phyloP scores from a whole-genome alignment of 2,888 invertebrate genomes.

The Hemicrepidius hirtus region DNA sequence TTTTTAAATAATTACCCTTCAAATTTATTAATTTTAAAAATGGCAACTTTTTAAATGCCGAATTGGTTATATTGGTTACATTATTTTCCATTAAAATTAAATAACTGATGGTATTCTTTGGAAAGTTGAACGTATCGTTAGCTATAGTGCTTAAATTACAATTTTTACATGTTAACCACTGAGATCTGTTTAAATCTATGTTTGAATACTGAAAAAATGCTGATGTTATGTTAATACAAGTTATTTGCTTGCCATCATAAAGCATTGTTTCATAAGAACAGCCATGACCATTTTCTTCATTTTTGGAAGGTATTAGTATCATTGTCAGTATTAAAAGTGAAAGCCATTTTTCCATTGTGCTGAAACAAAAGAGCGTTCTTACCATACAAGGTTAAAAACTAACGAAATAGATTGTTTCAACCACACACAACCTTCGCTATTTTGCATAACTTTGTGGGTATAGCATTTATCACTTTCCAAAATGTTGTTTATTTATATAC shows the following conservation, averaged over 20 bases:
- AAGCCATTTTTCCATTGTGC: slow-evolving; percentile 67
- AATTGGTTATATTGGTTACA: slow-evolving; percentile 61
- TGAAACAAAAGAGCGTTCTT: slow-evolving; percentile 42
- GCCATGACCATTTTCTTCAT: slow-evolving; percentile 56
- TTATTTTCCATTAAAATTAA: slow-evolving; percentile 64
- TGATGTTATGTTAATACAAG: slow-evolving; percentile 65
- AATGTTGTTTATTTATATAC: too few species aligned
- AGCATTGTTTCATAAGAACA: slow-evolving; percentile 61
- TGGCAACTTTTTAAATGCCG: slow-evolving; percentile 64
- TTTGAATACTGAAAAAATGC: slow-evolving; percentile 64
- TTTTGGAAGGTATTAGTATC: slow-evolving; percentile 54
- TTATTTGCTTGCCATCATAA: slow-evolving; percentile 64
- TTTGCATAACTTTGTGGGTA: too few species aligned
- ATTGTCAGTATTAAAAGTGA: slow-evolving; percentile 55
- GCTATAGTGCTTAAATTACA: slow-evolving; percentile 65
- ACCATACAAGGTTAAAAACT: too few species aligned
- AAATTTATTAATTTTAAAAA: slow-evolving; percentile 68
- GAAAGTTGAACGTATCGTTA: slow-evolving; percentile 65
- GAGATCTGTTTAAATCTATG: slow-evolving; percentile 64
- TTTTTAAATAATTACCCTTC: slow-evolving; percentile 66
- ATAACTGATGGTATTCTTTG: slow-evolving; percentile 65
- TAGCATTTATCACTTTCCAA: too few species aligned
- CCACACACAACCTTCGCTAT: too few species aligned
- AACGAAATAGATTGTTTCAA: too few species aligned
- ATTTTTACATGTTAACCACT: slow-evolving; percentile 67